Base-by-base conservation (phyloP, 2,113 vertebrate species). In the Pelusios castaneus region DNA sequence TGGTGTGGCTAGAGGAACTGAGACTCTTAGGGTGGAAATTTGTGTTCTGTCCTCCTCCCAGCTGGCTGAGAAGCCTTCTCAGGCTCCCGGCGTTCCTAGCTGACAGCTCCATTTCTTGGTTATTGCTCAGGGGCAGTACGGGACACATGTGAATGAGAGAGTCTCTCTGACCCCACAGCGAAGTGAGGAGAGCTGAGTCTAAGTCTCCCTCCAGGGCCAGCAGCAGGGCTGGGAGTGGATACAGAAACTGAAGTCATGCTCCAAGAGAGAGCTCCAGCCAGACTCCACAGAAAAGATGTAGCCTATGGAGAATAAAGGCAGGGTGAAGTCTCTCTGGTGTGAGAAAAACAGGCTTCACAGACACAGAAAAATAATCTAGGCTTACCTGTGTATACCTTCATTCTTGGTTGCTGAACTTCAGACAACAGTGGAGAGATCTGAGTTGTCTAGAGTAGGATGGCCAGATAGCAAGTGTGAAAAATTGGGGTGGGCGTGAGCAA, bases 51-150 rank as follows among this genome's bases (percentile, higher is more conserved):
- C 67, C 49, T 16, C 0, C 22, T 51, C 70, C 49, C 2, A 9
- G 67, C 47, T 16, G 21, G 4, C 29, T 8, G 43, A 0, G 58
- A 38, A 60, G 58, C 29, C 58, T 12, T 47, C 34, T 25, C 73
- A 16, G 41, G 63, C 49, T 34, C 27, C 22, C 1, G 2, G 5
- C 55, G 55, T 38, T 29, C n/a, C 19, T 41, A 43, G 49, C 81
- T 45, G 2, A 0, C 38, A 5, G 14, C 49, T 85, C 25, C 19
- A 17, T 0, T 27, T 63, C 8, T 1, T 2, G 27, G 16, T 45
- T 24, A 27, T n/a, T 16, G 3, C 4, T 34, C 41, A 49, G 27
- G 49, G 4, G 4, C 21, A 1, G 8, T 34, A 10, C 4, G 11
- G 10, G 27, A 9, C 11, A 24, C 13, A 4, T 56, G 55, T 25